phyloP scores from a whole-genome alignment of 1,140 invertebrate genomes.

The Anagrus nilaparvatae region DNA sequence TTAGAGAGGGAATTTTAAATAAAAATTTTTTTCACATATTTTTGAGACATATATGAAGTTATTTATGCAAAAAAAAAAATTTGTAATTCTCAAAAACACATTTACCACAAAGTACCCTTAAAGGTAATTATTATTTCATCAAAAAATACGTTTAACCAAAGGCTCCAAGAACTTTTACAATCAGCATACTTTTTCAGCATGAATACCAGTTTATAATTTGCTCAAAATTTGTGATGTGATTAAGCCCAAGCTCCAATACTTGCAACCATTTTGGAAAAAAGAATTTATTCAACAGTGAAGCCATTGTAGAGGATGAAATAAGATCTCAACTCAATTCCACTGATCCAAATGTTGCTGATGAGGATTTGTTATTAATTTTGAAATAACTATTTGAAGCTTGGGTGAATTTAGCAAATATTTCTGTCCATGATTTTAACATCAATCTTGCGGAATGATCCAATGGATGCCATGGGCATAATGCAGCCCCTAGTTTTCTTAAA shows the following conservation, averaged over 20 bases:
- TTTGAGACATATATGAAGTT: too few relatives aligned
- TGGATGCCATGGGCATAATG: slow-evolving; percentile 83
- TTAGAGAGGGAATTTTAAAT: too few relatives aligned
- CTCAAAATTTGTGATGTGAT: slow-evolving; percentile 66
- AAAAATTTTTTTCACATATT: too few relatives aligned
- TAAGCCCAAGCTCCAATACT: slow-evolving; percentile 68
- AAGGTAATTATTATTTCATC: too few relatives aligned
- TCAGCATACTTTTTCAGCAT: slow-evolving; percentile 75
- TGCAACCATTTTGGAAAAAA: slow-evolving; percentile 86
- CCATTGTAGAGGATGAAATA: slow-evolving; percentile 58
- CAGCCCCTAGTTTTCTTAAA: slow-evolving; percentile 77
- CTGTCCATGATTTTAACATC: slow-evolving; percentile 85
- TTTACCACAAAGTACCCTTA: too few relatives aligned
- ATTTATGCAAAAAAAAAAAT: too few relatives aligned
- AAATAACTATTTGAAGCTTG: slow-evolving; percentile 67
- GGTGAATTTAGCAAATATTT: slow-evolving; percentile 74
- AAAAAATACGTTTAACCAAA: slow-evolving; percentile 53
- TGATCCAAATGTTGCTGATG: slow-evolving; percentile 66
- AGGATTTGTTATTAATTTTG: slow-evolving; percentile 73
- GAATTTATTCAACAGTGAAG: slow-evolving; percentile 62
- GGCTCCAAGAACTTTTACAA: slow-evolving; percentile 58
- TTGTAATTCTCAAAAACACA: too few relatives aligned
- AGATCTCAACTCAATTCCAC: slow-evolving; percentile 77
- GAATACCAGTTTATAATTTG: slow-evolving; percentile 81
- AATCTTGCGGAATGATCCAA: slow-evolving; percentile 81